Evolutionary conservation across 1,140 invertebrate genomes (phyloP), one percentile per base, ranked within the genome.

Genomic region (Drosophila nasuta): DNA sequence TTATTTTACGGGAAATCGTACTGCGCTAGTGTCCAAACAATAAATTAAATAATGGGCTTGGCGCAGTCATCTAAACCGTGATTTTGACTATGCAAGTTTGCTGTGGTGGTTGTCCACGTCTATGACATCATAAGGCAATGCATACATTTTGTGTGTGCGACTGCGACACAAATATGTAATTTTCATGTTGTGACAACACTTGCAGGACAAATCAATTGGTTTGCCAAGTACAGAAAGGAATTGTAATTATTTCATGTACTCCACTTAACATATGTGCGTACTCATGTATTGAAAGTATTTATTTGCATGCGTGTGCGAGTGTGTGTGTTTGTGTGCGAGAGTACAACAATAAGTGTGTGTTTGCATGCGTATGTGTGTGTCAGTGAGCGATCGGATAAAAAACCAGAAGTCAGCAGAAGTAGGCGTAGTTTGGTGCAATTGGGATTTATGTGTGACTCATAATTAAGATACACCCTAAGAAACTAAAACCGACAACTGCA

Each of bases 361-460:
- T 52, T 57, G 38, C 25, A 13, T 33, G 13, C 11, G 60, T 38
- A 25, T 25, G 69, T 72, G 33, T 62, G 48, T 75, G 75, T 57
- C 48, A 73, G 56, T 77, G 78, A 68, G 62, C 58, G 62, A 72
- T 77, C 62, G 73, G 71, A 82, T 77, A 62, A 81, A 81, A 78
- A 63, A 81, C 71, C 74, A 65, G 57, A 73, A 77, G 70, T 56
- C 64, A 69, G 68, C 72, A 71, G 66, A 64, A 75, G 62, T 79
- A 78, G 72, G 54, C 77, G 74, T 75, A 63, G 68, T 87, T 76
- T 76, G 52, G 49, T 76, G 72, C 83, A 87, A 82, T 82, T 82
- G 74, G 77, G 87, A 80, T 77, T 77, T 77, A 77, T 87, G 83
- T 77, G 77, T 87, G 83, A 87, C 67, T 87, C 83, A 87, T 80